phyloP scores from a whole-genome alignment of 1,140 invertebrate species.

The Trichoplusia ni region DNA sequence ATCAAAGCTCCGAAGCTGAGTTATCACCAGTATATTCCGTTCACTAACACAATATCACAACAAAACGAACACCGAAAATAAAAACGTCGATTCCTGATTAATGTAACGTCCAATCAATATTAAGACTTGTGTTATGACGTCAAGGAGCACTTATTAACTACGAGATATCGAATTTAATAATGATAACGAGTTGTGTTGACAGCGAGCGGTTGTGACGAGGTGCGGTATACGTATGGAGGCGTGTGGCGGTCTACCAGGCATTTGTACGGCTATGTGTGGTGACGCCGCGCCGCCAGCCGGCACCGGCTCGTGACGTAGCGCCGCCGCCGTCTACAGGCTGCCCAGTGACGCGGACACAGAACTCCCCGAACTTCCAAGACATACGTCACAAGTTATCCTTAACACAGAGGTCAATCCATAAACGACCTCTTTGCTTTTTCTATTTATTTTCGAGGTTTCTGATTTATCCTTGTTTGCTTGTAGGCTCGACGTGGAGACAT shows the following conservation, averaged over 20 bases:
- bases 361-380: constrained; percentile 9
- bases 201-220: constrained; percentile 34
- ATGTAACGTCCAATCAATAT: constrained; percentile 3
- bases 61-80: background rate
- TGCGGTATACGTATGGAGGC: constrained; percentile 40
- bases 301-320: background rate
- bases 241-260: constrained; percentile 26
- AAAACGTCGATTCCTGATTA: background rate
- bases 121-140: constrained; percentile 21
- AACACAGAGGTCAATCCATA: too few relatives aligned
- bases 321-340: background rate
- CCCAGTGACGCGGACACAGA: constrained; percentile 10
- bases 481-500: too few relatives aligned
- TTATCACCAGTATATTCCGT: too few relatives aligned
- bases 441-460: too few relatives aligned
- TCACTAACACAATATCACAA: background rate
- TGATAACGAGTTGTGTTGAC: constrained; percentile 31
- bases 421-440: too few relatives aligned
- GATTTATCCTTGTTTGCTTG: too few relatives aligned
- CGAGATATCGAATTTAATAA: constrained; percentile 37
- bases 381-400: constrained; percentile 19
- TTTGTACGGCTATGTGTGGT: constrained; percentile 21
- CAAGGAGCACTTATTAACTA: constrained; percentile 34
- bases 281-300: constrained; percentile 4
- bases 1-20: too few relatives aligned